Evolutionary conservation across 2,888 invertebrate species (phyloP), one percentile per base, ranked within the genome.

Genomic region (Andrena dorsata): DNA sequence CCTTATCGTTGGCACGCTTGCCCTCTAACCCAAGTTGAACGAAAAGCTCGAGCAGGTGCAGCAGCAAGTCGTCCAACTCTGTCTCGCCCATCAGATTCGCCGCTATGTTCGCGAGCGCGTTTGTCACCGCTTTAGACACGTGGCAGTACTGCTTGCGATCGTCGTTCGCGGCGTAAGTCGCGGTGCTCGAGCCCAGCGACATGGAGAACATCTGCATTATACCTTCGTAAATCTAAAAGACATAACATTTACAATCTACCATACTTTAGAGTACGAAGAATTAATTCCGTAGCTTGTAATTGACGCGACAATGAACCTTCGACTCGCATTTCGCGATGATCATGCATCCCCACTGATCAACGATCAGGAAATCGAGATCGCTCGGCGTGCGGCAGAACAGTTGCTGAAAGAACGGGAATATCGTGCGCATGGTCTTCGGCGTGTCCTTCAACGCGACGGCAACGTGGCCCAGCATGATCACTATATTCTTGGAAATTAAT

Each of bases 171-270:
- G 95, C 95, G 87, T 97, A 97, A 0, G 96, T 96, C 0, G 97
- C 96, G 83, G 97, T 97, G 82, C 98, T 97, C 7, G 98, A 97
- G 91, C 98, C 98, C 13, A 99, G 97, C 0, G 98, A 98, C 90
- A 99, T 98, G 93, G 98, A 97, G 94, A 99, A 99, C 98, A 99
- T 98, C 91, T 98, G 96, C 99, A 99, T 98, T 83, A 99, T 98
- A 93, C 98, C 98, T 90, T 98, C 98, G 92, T 98, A 98, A 26
- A 96, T 95, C 88, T 95, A 93, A 35, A 86, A 76, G 35, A 70
- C n/a, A 35, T 51, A 66, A 51, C 23, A 13, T 58, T 8, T 53
- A 30, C 6, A 49, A 10, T 41, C 16, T 32, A n/a, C 23, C 16
- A 26, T 7, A 16, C 16, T 49, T 28, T 8, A 58, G 10, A 6